Percentiles rank a stretch among this genome's conserved stretches.
Conservation (phyloP, 2,888 invertebrate genomes). For the Drosophila infuscata region DNA sequence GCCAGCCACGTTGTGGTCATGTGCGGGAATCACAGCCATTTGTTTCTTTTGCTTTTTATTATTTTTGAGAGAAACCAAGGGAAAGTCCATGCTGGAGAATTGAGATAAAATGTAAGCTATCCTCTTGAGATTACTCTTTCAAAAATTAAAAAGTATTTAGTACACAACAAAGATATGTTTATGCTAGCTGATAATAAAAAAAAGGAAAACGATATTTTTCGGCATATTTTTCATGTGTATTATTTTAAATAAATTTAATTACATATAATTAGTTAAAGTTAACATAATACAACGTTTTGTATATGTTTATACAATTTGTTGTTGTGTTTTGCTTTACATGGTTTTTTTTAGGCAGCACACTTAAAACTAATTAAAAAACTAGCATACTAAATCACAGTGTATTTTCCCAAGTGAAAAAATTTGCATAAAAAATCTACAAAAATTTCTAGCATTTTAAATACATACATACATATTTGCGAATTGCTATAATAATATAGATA, state of each 20-base stretch:
- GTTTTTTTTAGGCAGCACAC: slow-evolving; percentile 40
- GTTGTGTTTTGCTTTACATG: slow-evolving; percentile 29
- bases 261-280: slow-evolving; percentile 75
- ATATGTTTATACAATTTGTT: slow-evolving; percentile 42
- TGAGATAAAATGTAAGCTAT: slow-evolving; percentile 3
- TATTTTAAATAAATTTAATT: slow-evolving; percentile 77
- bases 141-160: neutral
- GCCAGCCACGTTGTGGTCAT: slow-evolving; percentile 75
- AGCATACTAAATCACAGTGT: slow-evolving; percentile 83
- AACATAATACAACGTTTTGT: slow-evolving; percentile 66
- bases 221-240: slow-evolving; percentile 55
- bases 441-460: slow-evolving; percentile 56
- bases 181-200: neutral
- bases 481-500: slow-evolving; percentile 34
- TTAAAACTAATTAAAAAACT: slow-evolving; percentile 83
- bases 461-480: slow-evolving; percentile 45
- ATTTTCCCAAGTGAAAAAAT: slow-evolving; percentile 78
- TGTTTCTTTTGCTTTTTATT: slow-evolving; percentile 67
- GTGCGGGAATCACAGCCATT: slow-evolving; percentile 54
- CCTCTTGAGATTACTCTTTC: neutral
- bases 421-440: slow-evolving; percentile 69
- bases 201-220: slow-evolving; percentile 17
- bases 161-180: neutral
- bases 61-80: slow-evolving; percentile 80
- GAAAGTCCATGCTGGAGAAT: slow-evolving; percentile 70